Conservation (phyloP, 2,888 invertebrate species). For the Agonopterix arenella region DNA sequence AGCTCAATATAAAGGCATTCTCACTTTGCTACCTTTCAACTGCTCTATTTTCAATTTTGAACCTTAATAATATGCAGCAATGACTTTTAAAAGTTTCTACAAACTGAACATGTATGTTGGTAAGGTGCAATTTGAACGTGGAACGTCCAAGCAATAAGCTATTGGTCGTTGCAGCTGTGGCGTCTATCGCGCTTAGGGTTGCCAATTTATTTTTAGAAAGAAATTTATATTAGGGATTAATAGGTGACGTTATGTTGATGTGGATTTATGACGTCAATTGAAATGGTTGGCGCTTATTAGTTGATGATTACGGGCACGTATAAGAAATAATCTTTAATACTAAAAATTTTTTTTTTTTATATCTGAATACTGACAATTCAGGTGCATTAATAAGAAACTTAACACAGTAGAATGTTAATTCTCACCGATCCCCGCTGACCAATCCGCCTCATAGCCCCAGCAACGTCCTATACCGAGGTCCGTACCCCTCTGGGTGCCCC, state of each 20-base stretch:
- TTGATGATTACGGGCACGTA: not conserved
- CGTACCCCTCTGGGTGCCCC: no score
- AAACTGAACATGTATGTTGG: slow-evolving; percentile 17
- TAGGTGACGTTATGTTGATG: slow-evolving; percentile 41
- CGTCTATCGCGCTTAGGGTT: slow-evolving; percentile 50
- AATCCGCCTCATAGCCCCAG: no score
- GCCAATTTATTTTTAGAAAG: slow-evolving; percentile 65
- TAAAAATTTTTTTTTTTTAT: no score
- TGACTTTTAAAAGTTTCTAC: no score
- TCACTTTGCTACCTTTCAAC: no score
- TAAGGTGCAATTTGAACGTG: slow-evolving; percentile 44
- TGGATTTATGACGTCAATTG: slow-evolving; percentile 51
- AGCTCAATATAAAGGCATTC: not conserved
- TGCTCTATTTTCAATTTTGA: no score
- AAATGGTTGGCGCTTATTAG: slow-evolving; percentile 22
- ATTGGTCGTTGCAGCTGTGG: slow-evolving; percentile 64
- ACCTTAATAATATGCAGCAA: not conserved
- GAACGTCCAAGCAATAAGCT: slow-evolving; percentile 61
- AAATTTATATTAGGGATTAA: slow-evolving; percentile 58
- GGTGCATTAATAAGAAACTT: no score
- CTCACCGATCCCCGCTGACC: no score
- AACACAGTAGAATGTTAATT: no score
- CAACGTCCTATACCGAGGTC: no score
- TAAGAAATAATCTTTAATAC: no score
- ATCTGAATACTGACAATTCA: no score